A percentile compares a stretch with the other conserved stretches of the same genome.
Evolutionary conservation across 2,888 invertebrate species (phyloP).

Genomic region (Drosophila villosipedis): DNA sequence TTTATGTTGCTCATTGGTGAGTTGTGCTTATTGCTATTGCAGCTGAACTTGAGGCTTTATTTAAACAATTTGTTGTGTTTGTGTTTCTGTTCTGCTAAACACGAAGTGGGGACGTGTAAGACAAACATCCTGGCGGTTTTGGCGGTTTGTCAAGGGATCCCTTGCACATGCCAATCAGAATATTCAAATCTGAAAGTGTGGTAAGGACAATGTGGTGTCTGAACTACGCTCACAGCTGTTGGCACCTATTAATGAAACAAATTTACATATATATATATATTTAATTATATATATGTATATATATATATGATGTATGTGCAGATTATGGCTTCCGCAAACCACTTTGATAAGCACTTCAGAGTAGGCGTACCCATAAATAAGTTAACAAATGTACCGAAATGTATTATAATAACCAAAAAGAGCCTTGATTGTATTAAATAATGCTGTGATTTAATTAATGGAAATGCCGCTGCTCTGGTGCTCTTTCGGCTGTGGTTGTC

Average conservation of each 20-base stretch:
- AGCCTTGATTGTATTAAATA: conserved; percentile 54
- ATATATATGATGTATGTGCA: conserved; percentile 19
- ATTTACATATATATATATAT: neutral
- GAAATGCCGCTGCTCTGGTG: conserved; percentile 14
- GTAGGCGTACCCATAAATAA: conserved; percentile 66
- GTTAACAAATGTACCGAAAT: conserved; percentile 45
- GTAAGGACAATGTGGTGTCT: conserved; percentile 2
- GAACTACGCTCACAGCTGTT: conserved; percentile 6
- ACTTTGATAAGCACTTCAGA: conserved; percentile 59
- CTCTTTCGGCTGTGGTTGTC: conserved; percentile 10
- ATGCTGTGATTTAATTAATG: conserved; percentile 62
- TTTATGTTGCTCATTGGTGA: conserved; percentile 40
- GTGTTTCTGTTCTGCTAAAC: conserved; percentile 8
- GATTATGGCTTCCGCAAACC: conserved; percentile 21
- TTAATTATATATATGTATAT: neutral
- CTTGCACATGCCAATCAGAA: conserved; percentile 36
- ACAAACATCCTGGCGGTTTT: conserved; percentile 35
- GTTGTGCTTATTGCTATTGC: conserved; percentile 8
- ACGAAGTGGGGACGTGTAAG: conserved; percentile 7
- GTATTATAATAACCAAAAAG: conserved; percentile 35
- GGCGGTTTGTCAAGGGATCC: conserved; percentile 31
- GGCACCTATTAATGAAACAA: conserved; percentile 1
- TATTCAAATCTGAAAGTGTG: conserved; percentile 30
- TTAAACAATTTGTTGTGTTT: conserved; percentile 47
- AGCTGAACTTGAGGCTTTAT: conserved; percentile 48